A percentile compares a stretch with the other conserved stretches of the same genome.
phyloP scores from a whole-genome alignment of 1,140 invertebrate genomes.

The Plutomurus gul region DNA sequence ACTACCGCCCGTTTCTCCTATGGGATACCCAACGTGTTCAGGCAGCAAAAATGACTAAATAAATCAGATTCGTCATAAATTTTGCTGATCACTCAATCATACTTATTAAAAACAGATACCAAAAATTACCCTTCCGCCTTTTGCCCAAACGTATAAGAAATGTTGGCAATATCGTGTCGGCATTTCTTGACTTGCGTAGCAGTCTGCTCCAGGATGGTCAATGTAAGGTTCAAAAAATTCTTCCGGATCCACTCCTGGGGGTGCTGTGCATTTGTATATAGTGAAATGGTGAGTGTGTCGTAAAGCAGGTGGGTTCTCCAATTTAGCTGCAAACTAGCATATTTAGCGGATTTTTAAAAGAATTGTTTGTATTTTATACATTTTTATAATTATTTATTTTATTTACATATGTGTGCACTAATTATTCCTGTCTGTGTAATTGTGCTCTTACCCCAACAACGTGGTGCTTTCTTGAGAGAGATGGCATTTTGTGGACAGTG shows the following conservation, averaged over 20 bases:
- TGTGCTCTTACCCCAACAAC: background rate
- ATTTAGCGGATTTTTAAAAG: too few relatives aligned
- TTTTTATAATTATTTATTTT: background rate
- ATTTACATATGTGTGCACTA: background rate
- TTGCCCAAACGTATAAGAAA: conserved; percentile 9
- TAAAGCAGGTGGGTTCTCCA: background rate
- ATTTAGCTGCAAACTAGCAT: background rate
- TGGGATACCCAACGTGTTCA: conserved; percentile 30
- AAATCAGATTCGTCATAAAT: background rate
- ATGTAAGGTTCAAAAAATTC: conserved; percentile 24
- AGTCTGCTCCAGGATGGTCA: conserved; percentile 7
- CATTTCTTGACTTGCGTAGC: background rate
- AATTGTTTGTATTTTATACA: too few relatives aligned
- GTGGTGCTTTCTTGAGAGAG: background rate
- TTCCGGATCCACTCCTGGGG: conserved; percentile 3
- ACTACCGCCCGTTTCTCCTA: background rate
- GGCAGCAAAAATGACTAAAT: background rate
- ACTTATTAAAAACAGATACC: background rate
- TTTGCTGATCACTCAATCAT: too few relatives aligned
- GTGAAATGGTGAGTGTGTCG: conserved; percentile 34
- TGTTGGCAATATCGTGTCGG: background rate
- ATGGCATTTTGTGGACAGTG: background rate
- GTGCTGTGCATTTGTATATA: conserved; percentile 27
- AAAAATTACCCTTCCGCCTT: background rate
- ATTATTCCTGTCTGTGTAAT: background rate